Percentiles rank a stretch among this genome's conserved stretches.
These are phyloP conservation scores for Daubentonia madagascariensis DNA, from an alignment of 2,113 vertebrate genomes.

Conservation along the genomic window DNA sequence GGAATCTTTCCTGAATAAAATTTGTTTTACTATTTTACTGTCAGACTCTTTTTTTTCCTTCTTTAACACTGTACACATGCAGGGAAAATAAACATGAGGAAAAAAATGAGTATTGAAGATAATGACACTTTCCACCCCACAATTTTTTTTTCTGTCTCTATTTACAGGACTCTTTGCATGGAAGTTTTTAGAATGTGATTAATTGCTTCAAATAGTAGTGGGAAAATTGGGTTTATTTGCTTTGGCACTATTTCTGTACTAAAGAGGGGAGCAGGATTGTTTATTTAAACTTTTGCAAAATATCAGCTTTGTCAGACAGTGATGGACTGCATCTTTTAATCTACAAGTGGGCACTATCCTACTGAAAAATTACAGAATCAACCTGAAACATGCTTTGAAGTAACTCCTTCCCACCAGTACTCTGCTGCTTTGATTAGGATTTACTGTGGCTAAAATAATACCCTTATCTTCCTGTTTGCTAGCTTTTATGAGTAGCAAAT, in stretches of 20 bases:
- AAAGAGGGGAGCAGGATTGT: background rate
- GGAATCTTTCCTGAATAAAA: background rate
- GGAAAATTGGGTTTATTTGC: constrained; percentile 10
- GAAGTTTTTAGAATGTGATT: background rate
- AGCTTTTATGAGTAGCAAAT: constrained; percentile 32
- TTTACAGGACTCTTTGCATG: background rate
- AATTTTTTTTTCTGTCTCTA: constrained; percentile 11
- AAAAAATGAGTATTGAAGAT: constrained; percentile 28
- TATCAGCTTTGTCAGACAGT: background rate
- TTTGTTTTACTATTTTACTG: background rate
- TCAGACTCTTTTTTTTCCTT: background rate
- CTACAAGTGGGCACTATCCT: background rate
- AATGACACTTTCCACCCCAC: background rate
- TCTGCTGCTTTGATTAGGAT: constrained; percentile 61
- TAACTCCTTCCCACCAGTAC: background rate
- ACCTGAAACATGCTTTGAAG: background rate
- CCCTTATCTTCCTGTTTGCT: background rate
- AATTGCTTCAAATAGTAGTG: constrained; percentile 44
- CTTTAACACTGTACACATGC: background rate
- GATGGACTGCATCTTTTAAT: constrained; percentile 34
- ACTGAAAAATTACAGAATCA: constrained; percentile 38
- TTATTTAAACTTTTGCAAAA: constrained; percentile 69
- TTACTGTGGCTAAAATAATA: constrained; percentile 56
- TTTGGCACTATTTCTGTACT: constrained; percentile 5
- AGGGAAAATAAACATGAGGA: background rate